Conservation (phyloP, 2,797 vertebrate genomes). For the Tragopan temminckii region DNA sequence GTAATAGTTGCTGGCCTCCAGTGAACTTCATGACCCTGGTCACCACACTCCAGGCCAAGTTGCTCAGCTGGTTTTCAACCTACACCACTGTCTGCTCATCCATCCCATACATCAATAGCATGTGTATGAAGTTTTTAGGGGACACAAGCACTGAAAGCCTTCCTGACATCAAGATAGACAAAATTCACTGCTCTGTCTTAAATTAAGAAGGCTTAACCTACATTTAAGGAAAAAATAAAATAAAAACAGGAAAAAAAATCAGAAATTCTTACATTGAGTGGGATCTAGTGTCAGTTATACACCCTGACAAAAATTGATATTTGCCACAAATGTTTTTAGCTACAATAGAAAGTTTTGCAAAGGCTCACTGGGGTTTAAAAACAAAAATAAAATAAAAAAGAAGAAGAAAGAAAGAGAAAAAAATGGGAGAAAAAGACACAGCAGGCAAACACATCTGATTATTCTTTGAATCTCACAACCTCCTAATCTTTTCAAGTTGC, state of each 20-base stretch:
- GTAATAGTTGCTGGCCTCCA: neutral
- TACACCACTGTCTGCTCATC: neutral
- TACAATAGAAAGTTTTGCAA: neutral
- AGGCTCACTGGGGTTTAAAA: neutral
- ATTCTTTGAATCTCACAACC: neutral
- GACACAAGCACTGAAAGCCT: neutral
- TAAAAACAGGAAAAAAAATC: neutral
- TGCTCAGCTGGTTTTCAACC: neutral
- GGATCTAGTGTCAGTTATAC: conserved; percentile 1
- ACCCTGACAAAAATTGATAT: neutral
- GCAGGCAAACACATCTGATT: neutral
- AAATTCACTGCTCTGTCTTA: neutral
- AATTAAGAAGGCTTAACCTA: neutral
- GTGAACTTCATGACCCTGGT: neutral
- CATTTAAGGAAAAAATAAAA: neutral
- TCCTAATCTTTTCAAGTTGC: neutral
- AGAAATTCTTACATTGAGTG: neutral
- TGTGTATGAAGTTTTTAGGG: neutral
- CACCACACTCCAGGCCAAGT: neutral
- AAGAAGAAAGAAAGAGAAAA: rapidly evolving
- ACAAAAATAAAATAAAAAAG: no score
- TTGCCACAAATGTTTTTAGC: neutral
- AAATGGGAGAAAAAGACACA: neutral
- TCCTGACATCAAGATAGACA: neutral
- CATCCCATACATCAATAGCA: neutral